Conservation (phyloP, 2,113 vertebrate genomes). For the Calidris pygmaea region DNA sequence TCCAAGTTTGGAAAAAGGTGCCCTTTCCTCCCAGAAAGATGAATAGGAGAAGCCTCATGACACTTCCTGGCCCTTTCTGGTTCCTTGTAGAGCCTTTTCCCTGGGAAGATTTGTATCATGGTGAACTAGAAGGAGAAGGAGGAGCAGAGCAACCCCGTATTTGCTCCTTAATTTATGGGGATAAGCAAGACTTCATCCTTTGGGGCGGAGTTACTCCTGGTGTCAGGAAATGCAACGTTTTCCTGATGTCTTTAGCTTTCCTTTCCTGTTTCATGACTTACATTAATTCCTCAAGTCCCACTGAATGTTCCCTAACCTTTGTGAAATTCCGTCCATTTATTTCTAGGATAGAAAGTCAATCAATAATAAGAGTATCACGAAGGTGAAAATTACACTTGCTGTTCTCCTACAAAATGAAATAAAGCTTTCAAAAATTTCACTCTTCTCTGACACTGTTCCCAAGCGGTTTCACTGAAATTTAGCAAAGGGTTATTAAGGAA, state of each 20-base stretch:
- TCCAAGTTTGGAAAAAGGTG: constrained; percentile 69
- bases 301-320: not conserved
- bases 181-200: constrained; percentile 59
- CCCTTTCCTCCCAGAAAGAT: constrained; percentile 68
- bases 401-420: not conserved
- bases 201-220: constrained; percentile 5
- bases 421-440: not conserved
- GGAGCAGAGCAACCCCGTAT: constrained; percentile 53
- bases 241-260: not conserved
- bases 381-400: not conserved
- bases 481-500: not conserved
- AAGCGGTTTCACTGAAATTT: not conserved
- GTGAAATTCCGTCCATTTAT: not conserved
- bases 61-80: constrained; percentile 69
- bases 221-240: not conserved
- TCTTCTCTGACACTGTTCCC: not conserved
- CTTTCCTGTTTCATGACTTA: not conserved
- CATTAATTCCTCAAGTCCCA: constrained; percentile 2
- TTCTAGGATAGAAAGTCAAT: not conserved
- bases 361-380: not conserved
- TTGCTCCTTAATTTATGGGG: constrained; percentile 58
- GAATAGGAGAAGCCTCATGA: constrained; percentile 68
- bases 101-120: constrained; percentile 71
- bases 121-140: constrained; percentile 68
- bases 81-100: constrained; percentile 71